A percentile compares a stretch with the other conserved stretches of the same genome.
Conservation (phyloP, 2,888 invertebrate species). For the Anticlea derivata region DNA sequence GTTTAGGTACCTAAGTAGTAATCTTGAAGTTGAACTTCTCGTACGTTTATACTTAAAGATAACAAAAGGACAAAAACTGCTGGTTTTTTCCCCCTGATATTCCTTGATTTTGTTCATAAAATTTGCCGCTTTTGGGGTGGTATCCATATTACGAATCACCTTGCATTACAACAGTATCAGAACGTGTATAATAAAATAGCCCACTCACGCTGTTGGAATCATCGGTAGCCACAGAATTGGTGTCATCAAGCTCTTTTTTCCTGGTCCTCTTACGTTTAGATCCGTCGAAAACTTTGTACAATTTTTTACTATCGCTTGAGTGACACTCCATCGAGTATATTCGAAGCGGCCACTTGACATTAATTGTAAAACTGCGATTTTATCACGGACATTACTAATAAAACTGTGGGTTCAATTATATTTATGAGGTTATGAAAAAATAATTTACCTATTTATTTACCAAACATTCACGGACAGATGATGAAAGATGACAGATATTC, state of each 20-base stretch:
- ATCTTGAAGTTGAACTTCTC: too few species aligned
- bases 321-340: slow-evolving; percentile 71
- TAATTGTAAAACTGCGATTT: slow-evolving; percentile 47
- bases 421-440: slow-evolving; percentile 40
- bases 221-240: slow-evolving; percentile 61
- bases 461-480: slow-evolving; percentile 56
- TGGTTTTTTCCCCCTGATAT: too few species aligned
- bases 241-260: slow-evolving; percentile 63
- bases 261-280: slow-evolving; percentile 60
- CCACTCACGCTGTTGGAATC: slow-evolving; percentile 70
- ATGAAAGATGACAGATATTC: slow-evolving; percentile 51
- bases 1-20: too few species aligned
- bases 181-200: slow-evolving; percentile 5
- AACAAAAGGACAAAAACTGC: too few species aligned
- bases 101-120: too few species aligned
- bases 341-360: slow-evolving; percentile 58
- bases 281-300: slow-evolving; percentile 72
- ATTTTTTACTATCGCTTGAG: slow-evolving; percentile 72
- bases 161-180: too few species aligned
- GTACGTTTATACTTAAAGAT: too few species aligned
- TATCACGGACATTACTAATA: slow-evolving; percentile 49
- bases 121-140: too few species aligned
- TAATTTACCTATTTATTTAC: slow-evolving; percentile 56
- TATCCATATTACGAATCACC: too few species aligned
- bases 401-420: slow-evolving; percentile 37